phyloP scores from a whole-genome alignment of 2,888 invertebrate genomes.

The Morinoia aosen region DNA sequence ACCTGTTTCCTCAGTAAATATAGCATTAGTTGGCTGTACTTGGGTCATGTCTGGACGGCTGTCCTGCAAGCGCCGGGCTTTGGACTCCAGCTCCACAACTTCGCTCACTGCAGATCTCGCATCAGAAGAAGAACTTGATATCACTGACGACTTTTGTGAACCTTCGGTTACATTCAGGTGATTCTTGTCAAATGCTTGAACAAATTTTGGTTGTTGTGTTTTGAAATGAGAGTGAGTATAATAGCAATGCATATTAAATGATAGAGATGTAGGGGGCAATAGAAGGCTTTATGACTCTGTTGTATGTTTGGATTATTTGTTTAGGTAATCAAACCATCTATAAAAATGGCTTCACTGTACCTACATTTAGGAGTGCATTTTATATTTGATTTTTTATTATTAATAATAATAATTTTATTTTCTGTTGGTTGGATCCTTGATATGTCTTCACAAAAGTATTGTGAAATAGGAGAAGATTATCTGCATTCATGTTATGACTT shows the following conservation, averaged over 20 bases:
- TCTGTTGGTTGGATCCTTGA: too few species aligned
- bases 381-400: too few species aligned
- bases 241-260: not conserved
- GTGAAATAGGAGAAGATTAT: too few species aligned
- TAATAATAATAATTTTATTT: too few species aligned
- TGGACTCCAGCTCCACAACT: not conserved
- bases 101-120: not conserved
- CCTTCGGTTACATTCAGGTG: not conserved
- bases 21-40: not conserved
- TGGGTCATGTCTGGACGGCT: slow-evolving; percentile 30
- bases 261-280: not conserved
- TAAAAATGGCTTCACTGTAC: too few species aligned
- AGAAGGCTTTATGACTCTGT: not conserved
- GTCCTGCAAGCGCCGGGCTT: not conserved
- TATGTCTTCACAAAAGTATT: too few species aligned
- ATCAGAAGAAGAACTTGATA: not conserved
- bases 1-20: not conserved
- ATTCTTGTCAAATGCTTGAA: not conserved
- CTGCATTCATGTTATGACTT: too few species aligned
- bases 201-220: not conserved
- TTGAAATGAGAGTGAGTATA: not conserved
- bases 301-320: not conserved
- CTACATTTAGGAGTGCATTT: too few species aligned
- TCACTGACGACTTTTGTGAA: slow-evolving; percentile 25
- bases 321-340: not conserved